Base-by-base conservation (phyloP, 2,797 vertebrate genomes). In the Pampus argenteus region DNA sequence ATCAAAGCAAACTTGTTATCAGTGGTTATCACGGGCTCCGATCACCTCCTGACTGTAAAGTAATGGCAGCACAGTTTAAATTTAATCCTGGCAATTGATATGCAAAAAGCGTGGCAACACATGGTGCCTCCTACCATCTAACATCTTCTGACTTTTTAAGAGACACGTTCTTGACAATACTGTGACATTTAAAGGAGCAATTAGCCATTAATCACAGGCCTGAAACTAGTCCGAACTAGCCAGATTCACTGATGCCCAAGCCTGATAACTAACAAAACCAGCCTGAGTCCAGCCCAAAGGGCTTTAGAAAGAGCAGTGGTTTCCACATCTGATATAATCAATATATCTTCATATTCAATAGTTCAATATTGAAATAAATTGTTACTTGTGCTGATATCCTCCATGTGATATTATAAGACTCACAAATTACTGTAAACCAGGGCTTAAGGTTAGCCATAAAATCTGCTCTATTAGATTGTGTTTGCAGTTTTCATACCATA, bases 401-500 rank as follows among this genome's bases (percentile, higher is more conserved):
- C 11, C 34, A 36, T 13, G 4, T 10, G 26, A n/a, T 34, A 36
- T 14, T 23, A 45, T 71, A 20, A 44, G 9, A 62, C 44, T 55
- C 23, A 66, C 52, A 26, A 26, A 51, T 63, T 52, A 54, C 4
- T 25, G n/a, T 48, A 5, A 58, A 25, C 61, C 51, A 61, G 34
- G 29, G 54, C 31, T 64, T 25, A 22, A 50, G 48, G 28, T 40
- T 6, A 54, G 20, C 29, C 29, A 36, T 54, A 60, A 59, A 60
- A 59, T n/a, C 22, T 47, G 36, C 60, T 76, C 64, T 10, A 34
- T 65, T 74, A 57, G 66, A 15, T 26, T 52, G 28, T 73, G 52
- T 78, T 71, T 82, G 74, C 52, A 54, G 31, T 66, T 78, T 78
- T 72, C 29, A 40, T 66, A 36, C 58, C 49, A 78, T 62, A 74